A percentile compares a stretch with the other conserved stretches of the same genome.
phyloP scores from a whole-genome alignment of 2,113 vertebrate genomes.

The Ictidomys tridecemlineatus region DNA sequence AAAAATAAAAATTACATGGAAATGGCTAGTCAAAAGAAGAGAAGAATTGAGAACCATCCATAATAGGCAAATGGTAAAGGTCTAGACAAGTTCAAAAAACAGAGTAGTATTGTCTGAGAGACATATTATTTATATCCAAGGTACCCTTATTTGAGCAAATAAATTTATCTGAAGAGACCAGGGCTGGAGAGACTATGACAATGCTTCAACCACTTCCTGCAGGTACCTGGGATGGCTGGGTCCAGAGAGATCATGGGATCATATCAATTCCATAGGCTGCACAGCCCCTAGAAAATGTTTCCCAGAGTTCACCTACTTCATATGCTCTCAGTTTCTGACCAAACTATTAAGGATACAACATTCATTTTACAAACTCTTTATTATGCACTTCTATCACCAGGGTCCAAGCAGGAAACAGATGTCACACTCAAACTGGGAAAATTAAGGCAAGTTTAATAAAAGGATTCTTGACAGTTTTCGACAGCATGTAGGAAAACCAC shows the following conservation, averaged over 20 bases:
- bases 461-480: neutral
- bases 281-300: neutral
- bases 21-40: neutral
- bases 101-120: neutral
- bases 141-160: neutral
- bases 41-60: neutral
- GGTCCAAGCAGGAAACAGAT: conserved; percentile 26
- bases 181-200: neutral
- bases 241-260: neutral
- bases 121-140: neutral
- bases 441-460: conserved; percentile 52
- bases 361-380: conserved; percentile 21
- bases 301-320: neutral
- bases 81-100: neutral
- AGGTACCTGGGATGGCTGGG: neutral
- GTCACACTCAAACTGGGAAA: conserved; percentile 42
- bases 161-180: neutral
- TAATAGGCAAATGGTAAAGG: neutral
- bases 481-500: neutral
- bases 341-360: neutral
- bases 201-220: neutral
- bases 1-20: conserved; percentile 3
- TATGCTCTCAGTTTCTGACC: neutral
- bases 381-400: neutral
- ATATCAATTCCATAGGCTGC: neutral